A percentile compares a stretch with the other conserved stretches of the same genome.
Conservation (phyloP, 2,113 vertebrate species). For the Phocoena sinus region DNA sequence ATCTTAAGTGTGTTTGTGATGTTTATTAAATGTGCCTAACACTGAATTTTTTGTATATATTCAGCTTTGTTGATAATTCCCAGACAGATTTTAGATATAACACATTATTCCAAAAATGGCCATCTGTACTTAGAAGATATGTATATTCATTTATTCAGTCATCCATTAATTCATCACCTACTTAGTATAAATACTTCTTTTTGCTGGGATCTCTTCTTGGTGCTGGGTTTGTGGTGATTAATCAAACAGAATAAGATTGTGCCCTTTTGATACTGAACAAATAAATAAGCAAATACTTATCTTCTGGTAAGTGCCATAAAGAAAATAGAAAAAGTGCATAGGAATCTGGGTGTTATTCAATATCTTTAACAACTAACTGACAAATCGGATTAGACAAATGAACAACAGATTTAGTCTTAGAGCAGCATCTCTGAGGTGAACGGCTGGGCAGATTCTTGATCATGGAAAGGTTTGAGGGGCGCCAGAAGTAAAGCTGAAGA, state of each 20-base stretch:
- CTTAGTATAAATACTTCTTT: not conserved
- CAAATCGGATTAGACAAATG: not conserved
- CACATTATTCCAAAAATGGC: conserved; percentile 20
- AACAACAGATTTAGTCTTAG: not conserved
- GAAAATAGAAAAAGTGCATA: not conserved
- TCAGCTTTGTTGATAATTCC: conserved; percentile 8
- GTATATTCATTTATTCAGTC: not conserved
- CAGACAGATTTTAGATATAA: not conserved
- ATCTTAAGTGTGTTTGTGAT: not conserved
- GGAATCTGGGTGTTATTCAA: not conserved
- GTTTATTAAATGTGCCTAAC: not conserved
- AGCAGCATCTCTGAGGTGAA: not conserved
- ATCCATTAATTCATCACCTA: not conserved
- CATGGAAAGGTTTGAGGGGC: not conserved
- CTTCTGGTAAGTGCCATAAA: not conserved
- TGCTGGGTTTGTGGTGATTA: not conserved
- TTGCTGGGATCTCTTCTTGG: not conserved
- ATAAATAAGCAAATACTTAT: not conserved
- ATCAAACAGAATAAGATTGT: not conserved
- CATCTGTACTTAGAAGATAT: not conserved
- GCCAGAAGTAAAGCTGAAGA: not conserved
- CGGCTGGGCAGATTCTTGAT: not conserved
- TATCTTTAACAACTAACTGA: not conserved
- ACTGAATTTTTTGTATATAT: not conserved
- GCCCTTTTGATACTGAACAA: not conserved